These are phyloP conservation scores for Cryptocephalus primarius DNA, from an alignment of 2,888 invertebrate species.

Conservation along the genomic window DNA sequence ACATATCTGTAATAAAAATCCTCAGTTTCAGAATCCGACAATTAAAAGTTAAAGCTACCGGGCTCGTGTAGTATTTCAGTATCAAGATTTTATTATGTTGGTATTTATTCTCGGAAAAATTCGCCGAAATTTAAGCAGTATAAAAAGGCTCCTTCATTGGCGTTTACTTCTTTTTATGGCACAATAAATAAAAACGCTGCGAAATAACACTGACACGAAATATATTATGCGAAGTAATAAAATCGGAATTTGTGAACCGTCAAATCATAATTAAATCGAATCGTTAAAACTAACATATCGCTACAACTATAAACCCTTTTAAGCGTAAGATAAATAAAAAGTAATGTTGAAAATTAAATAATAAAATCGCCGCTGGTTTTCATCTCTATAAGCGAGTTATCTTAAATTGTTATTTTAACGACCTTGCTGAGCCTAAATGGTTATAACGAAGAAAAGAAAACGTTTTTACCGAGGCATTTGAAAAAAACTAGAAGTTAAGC, in stretches of 20 bases:
- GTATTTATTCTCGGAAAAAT: neutral
- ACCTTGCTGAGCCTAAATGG: no score
- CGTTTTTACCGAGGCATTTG: no score
- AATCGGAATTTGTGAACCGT: constrained; percentile 13
- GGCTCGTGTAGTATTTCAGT: neutral
- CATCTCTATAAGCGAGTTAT: no score
- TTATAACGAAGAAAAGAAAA: no score
- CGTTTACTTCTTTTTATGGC: neutral
- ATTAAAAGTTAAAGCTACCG: constrained; percentile 1
- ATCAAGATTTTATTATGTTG: no score
- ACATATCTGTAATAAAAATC: constrained; percentile 56
- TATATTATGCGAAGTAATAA: constrained; percentile 15
- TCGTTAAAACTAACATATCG: no score
- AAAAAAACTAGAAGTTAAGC: no score
- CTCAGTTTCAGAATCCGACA: neutral
- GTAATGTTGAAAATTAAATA: no score
- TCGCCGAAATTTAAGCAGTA: neutral
- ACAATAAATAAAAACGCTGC: neutral
- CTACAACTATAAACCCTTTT: constrained; percentile 4
- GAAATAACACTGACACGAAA: no score
- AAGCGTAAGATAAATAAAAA: constrained; percentile 2
- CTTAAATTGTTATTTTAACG: no score
- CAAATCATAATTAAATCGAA: no score
- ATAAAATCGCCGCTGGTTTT: no score
- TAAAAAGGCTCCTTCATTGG: neutral